Percentiles rank a stretch among this genome's conserved stretches.
phyloP scores from a whole-genome alignment of 2,113 vertebrate species.

The Alexandromys fortis region DNA sequence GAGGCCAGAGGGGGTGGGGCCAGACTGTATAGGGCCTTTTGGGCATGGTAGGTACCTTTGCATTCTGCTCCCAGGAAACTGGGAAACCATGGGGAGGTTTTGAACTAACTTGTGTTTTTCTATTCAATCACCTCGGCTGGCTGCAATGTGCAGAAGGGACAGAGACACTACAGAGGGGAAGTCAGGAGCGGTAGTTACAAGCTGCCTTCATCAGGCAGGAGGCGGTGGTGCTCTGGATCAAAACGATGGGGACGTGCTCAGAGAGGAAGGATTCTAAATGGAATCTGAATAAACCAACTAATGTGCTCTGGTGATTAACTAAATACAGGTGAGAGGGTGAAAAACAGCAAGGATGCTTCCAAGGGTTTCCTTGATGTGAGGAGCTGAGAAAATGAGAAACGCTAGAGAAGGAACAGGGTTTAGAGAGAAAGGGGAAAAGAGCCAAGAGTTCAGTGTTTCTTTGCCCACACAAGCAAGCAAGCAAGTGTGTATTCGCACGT shows the following conservation, averaged over 20 bases:
- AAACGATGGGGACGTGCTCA: background rate
- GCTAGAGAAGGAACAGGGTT: background rate
- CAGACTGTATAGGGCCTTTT: background rate
- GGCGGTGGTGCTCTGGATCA: background rate
- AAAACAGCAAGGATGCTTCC: background rate
- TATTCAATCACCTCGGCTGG: slow-evolving; percentile 33
- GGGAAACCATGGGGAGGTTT: background rate
- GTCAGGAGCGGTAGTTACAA: background rate
- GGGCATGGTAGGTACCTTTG: background rate
- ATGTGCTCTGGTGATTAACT: background rate
- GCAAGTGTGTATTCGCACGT: background rate
- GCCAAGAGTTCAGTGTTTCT: background rate
- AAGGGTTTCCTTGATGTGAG: background rate
- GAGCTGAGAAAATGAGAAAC: background rate
- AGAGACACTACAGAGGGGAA: background rate
- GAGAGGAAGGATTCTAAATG: background rate
- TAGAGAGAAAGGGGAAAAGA: background rate
- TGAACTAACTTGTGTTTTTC: slow-evolving; percentile 32
- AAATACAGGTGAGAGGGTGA: background rate
- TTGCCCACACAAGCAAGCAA: no score
- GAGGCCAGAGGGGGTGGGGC: background rate
- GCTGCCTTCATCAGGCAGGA: background rate
- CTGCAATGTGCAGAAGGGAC: background rate
- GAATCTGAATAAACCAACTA: background rate
- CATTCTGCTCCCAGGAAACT: background rate